Percentiles rank a stretch among this genome's conserved stretches.
Evolutionary conservation across 2,113 vertebrate species (phyloP).

Genomic region (Falco punctatus): DNA sequence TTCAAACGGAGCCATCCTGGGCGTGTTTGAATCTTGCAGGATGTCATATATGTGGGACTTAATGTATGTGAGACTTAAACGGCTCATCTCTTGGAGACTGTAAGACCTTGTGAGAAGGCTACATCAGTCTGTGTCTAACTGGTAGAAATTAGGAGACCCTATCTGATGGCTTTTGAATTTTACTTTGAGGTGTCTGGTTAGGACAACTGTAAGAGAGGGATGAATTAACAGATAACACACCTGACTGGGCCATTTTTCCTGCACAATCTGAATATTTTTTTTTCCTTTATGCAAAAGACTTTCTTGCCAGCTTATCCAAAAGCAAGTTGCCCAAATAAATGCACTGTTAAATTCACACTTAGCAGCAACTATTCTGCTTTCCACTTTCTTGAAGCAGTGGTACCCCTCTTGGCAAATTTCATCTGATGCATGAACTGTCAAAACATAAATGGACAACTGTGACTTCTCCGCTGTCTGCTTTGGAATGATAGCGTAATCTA

Average conservation of each 20-base stretch:
- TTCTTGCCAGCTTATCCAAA: not conserved
- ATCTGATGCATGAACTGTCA: slow-evolving; percentile 37
- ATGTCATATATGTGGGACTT: not conserved
- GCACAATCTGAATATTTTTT: not conserved
- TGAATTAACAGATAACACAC: not conserved
- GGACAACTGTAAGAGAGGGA: not conserved
- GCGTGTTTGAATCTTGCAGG: not conserved
- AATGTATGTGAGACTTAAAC: not conserved
- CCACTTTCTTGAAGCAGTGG: not conserved
- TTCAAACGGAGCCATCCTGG: not conserved
- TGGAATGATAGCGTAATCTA: slow-evolving; percentile 36
- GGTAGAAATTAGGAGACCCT: not conserved
- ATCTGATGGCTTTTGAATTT: not conserved
- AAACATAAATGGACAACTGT: not conserved
- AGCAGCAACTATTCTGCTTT: not conserved
- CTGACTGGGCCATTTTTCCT: not conserved
- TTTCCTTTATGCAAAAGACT: not conserved
- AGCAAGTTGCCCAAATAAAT: not conserved
- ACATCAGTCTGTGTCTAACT: not conserved
- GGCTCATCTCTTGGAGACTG: not conserved
- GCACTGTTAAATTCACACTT: not conserved
- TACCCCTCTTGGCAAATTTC: not conserved
- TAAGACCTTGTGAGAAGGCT: not conserved
- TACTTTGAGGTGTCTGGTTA: not conserved
- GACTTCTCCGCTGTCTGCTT: slow-evolving; percentile 21